Percentiles rank a stretch among this genome's conserved stretches.
phyloP scores from a whole-genome alignment of 2,113 vertebrate genomes.

The Sander vitreus region DNA sequence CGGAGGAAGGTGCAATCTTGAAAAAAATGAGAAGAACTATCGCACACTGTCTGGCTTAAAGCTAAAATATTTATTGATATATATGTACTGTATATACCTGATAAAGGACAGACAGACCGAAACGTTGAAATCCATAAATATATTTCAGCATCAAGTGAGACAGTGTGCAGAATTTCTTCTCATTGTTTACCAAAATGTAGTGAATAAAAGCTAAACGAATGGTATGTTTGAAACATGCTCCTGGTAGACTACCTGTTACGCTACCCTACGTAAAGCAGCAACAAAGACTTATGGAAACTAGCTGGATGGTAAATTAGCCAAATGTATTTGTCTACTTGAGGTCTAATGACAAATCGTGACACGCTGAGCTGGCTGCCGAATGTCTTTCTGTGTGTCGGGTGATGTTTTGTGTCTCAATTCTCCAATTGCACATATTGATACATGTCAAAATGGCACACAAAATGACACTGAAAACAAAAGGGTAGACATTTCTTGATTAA shows the following conservation, averaged over 20 bases:
- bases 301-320: neutral
- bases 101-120: too few species aligned
- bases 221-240: neutral
- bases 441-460: neutral
- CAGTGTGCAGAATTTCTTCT: too few species aligned
- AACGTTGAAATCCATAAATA: too few species aligned
- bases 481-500: neutral
- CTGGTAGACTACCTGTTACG: neutral
- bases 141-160: too few species aligned
- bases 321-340: neutral
- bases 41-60: too few species aligned
- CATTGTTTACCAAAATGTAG: neutral
- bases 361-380: neutral
- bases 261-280: slow-evolving; percentile 12
- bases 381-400: neutral
- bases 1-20: too few species aligned
- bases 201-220: neutral
- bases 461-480: neutral
- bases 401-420: neutral
- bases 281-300: neutral
- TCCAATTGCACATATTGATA: neutral
- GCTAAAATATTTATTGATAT: too few species aligned
- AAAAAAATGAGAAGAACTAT: too few species aligned
- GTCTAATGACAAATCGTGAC: neutral
- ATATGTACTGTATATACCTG: too few species aligned